These are phyloP conservation scores for Leiothrix lutea DNA, from an alignment of 2,113 vertebrate genomes.

Conservation along the genomic window DNA sequence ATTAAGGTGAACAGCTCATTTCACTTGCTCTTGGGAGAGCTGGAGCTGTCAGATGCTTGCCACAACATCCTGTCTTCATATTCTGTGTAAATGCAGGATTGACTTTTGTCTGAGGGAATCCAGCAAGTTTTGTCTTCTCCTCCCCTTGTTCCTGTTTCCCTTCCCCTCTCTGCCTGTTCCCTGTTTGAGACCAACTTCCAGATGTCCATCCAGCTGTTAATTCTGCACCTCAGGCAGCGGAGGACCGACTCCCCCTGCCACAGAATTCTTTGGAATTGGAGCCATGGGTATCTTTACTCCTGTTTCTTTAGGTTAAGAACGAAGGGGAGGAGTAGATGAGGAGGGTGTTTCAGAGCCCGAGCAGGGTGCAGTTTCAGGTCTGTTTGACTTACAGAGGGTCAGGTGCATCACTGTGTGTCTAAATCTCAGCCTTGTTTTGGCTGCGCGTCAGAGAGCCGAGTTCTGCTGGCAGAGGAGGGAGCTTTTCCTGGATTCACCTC, in stretches of 20 bases:
- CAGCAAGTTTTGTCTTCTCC: background rate
- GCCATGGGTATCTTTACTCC: background rate
- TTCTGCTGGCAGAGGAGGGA: background rate
- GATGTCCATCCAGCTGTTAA: background rate
- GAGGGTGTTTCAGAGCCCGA: background rate
- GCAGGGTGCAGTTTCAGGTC: background rate
- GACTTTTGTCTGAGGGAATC: background rate
- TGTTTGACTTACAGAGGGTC: background rate
- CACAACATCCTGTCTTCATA: background rate
- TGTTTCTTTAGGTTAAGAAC: background rate
- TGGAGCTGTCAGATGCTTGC: background rate
- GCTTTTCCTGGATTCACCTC: background rate
- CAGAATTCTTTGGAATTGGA: background rate
- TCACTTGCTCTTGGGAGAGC: background rate
- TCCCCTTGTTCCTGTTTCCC: background rate
- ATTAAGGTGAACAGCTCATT: background rate
- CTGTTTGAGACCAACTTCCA: background rate
- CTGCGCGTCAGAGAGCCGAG: background rate
- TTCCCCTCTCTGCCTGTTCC: background rate
- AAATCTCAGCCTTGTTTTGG: background rate
- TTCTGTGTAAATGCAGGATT: background rate
- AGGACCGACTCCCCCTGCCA: background rate
- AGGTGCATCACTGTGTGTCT: background rate
- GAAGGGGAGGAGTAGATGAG: background rate
- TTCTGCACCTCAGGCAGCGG: background rate